Percentiles rank a stretch among this genome's conserved stretches.
Conservation (phyloP, 2,113 vertebrate genomes). For the Bolborhynchus lineola region DNA sequence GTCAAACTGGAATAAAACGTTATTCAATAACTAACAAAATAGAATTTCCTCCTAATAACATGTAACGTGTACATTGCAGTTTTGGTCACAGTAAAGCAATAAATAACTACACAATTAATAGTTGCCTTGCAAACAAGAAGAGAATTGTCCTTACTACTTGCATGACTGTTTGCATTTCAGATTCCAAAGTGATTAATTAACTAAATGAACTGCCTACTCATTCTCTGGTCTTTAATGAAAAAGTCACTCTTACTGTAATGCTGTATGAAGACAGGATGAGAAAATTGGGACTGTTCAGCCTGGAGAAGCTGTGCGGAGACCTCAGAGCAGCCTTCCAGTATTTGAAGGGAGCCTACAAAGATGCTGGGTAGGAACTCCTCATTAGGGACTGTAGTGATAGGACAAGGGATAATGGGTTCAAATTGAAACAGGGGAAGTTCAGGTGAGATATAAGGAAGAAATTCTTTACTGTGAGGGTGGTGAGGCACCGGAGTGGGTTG, state of each 20-base stretch:
- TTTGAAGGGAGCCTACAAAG: background rate
- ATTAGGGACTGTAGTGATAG: background rate
- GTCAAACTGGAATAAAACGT: background rate
- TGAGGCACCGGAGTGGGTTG: background rate
- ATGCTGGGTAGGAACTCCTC: background rate
- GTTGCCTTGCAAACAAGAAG: background rate
- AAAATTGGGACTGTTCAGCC: background rate
- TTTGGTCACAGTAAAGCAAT: background rate
- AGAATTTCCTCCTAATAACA: background rate
- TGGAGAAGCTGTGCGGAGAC: background rate
- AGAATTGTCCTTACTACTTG: background rate
- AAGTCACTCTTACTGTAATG: background rate
- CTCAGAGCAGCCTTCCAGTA: background rate
- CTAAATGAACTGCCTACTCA: background rate
- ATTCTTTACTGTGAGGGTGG: background rate
- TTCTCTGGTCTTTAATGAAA: background rate
- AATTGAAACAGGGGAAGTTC: background rate
- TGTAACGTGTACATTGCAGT: background rate
- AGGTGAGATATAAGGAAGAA: background rate
- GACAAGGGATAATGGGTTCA: background rate
- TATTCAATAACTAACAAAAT: background rate
- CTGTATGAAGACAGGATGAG: background rate
- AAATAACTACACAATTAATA: background rate
- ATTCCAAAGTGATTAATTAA: background rate
- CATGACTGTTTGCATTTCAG: background rate